These are phyloP conservation scores for Lasioglossum baleicum DNA, from an alignment of 1,140 invertebrate genomes.

Conservation along the genomic window DNA sequence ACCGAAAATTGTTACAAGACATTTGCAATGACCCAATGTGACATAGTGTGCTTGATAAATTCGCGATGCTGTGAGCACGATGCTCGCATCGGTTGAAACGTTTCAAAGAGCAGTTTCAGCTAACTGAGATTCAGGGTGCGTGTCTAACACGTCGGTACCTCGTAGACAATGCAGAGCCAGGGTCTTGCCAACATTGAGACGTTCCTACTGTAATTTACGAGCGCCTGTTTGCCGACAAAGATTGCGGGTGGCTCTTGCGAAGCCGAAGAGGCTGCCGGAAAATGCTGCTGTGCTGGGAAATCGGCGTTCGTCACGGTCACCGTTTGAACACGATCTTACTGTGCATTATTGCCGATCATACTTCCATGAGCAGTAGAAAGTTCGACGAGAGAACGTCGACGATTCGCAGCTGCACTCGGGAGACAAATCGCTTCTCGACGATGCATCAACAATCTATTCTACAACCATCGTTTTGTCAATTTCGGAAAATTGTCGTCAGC, in stretches of 20 bases:
- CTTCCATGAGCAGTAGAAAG: constrained; percentile 35
- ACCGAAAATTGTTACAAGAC: too few relatives aligned
- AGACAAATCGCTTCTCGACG: too few relatives aligned
- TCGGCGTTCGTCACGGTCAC: constrained; percentile 39
- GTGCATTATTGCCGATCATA: constrained; percentile 52
- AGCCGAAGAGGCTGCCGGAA: constrained; percentile 37
- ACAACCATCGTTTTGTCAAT: too few relatives aligned
- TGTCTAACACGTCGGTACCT: constrained; percentile 57
- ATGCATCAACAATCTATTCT: too few relatives aligned
- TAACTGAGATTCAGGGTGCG: constrained; percentile 33
- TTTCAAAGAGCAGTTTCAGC: constrained; percentile 10
- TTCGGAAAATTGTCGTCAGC: too few relatives aligned
- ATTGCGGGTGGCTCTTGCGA: constrained; percentile 69
- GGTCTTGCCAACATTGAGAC: constrained; percentile 40
- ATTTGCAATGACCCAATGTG: too few relatives aligned
- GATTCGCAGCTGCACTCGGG: background rate
- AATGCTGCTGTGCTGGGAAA: constrained; percentile 18
- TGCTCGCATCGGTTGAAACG: background rate
- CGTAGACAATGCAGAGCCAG: constrained; percentile 26
- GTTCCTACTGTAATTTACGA: constrained; percentile 65
- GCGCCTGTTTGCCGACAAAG: constrained; percentile 70
- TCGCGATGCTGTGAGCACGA: background rate
- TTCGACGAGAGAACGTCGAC: background rate
- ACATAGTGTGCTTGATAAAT: too few relatives aligned
- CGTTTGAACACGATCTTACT: constrained; percentile 22